Percentiles rank a stretch among this genome's conserved stretches.
These are phyloP conservation scores for Silurus lanzhouensis DNA, from an alignment of 2,797 vertebrate genomes.

Conservation along the genomic window DNA sequence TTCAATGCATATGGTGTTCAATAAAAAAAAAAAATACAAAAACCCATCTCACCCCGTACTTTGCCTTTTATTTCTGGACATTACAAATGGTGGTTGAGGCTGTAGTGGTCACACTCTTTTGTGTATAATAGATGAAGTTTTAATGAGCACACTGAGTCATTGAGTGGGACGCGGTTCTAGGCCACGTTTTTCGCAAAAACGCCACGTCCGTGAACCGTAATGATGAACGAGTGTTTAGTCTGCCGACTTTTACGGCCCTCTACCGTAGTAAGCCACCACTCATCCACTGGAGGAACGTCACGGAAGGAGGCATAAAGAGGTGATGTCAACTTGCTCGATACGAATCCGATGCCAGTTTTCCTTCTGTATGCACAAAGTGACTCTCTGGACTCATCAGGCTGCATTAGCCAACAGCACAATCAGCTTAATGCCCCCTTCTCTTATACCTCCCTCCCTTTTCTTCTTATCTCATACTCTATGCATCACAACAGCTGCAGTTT, in stretches of 20 bases:
- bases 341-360: constrained; percentile 71
- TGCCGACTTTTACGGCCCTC: constrained; percentile 74
- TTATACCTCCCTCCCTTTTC: constrained; percentile 26
- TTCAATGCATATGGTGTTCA: constrained; percentile 73
- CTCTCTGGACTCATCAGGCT: constrained; percentile 70
- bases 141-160: constrained; percentile 76
- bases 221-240: constrained; percentile 81
- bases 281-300: constrained; percentile 53
- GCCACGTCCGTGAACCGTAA: constrained; percentile 67
- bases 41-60: constrained; percentile 68
- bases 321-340: constrained; percentile 71
- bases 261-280: constrained; percentile 68
- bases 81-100: constrained; percentile 67
- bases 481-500: constrained; percentile 60
- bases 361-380: constrained; percentile 62
- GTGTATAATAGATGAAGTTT: constrained; percentile 74
- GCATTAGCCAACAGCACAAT: constrained; percentile 75
- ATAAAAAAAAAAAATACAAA: constrained; percentile 64
- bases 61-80: constrained; percentile 77
- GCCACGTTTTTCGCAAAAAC: constrained; percentile 64
- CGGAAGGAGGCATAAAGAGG: constrained; percentile 66
- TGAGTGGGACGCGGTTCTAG: constrained; percentile 66
- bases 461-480: constrained; percentile 46
- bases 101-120: constrained; percentile 68
- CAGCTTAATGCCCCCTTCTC: constrained; percentile 68